Base-by-base conservation (phyloP, 2,888 invertebrate species). In the Phengaris alcon region DNA sequence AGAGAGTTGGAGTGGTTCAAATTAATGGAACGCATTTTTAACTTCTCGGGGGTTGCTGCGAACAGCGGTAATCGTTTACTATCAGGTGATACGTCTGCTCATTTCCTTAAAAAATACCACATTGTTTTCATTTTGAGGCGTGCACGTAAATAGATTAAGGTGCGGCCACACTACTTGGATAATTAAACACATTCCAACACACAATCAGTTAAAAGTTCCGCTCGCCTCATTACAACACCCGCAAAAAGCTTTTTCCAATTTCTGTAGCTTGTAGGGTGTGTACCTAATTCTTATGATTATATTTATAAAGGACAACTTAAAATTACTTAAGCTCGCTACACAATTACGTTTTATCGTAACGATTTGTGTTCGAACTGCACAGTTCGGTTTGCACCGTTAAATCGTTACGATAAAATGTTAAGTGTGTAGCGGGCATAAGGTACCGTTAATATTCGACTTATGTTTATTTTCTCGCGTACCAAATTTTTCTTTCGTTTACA, bases 201-300 rank as follows among this genome's bases (percentile, higher is more conserved):
- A 69, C 69, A 69, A 69, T 69, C 68, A 69, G 68, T 69, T 69
- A 46, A 48, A 48, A 69, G 68, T 69, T 69, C 68, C 44, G 69
- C n/a, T 48, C 46, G 46, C 68, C 68, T 68, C 48, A 13, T n/a
- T 46, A 48, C 7, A 13, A 7, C 5, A 8, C 15, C 7, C 46
- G 9, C 69, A 69, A 69, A 69, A 68, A 68, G 68, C 69, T 69
- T 48, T 68, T 46, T 69, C 69, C 48, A 48, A 69, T 69, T 48
- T 15, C n/a, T 48, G 3, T 8, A 9, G n/a, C 59, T 1, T 59
- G 22, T 59, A 55, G 68, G 48, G 46, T 69, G 69, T 10, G 69
- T n/a, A 68, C 15, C 22, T 22, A 22, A 22, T 68, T n/a, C n/a
- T 69, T 48, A n/a, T 48, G 48, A 48, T 12, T n/a, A n/a, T 69